phyloP scores from a whole-genome alignment of 2,888 invertebrate genomes.

The Actias luna region DNA sequence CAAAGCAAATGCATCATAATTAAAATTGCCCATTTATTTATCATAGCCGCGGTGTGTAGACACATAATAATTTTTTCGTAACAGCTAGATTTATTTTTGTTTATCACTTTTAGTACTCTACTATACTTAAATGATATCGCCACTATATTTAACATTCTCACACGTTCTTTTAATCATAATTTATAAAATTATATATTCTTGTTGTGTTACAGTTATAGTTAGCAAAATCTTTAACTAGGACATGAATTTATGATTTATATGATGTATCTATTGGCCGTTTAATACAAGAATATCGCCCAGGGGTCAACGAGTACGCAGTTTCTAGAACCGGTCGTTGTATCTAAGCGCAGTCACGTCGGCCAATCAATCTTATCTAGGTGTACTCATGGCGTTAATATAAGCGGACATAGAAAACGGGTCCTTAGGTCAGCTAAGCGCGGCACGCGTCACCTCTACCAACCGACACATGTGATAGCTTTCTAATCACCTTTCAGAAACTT shows the following conservation, averaged over 20 bases:
- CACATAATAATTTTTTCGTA: neutral
- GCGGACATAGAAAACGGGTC: slow-evolving; percentile 55
- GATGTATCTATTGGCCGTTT: slow-evolving; percentile 15
- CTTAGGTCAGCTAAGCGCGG: slow-evolving; percentile 59
- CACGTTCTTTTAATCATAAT: neutral
- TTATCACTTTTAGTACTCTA: neutral
- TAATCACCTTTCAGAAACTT: slow-evolving; percentile 23
- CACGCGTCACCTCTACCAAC: slow-evolving; percentile 62
- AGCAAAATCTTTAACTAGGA: neutral
- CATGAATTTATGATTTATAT: neutral
- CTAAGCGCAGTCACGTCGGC: slow-evolving; percentile 26
- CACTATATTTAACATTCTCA: neutral
- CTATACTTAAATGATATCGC: neutral
- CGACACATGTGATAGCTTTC: slow-evolving; percentile 47
- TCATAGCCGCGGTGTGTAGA: neutral
- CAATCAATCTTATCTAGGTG: slow-evolving; percentile 47
- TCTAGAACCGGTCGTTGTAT: slow-evolving; percentile 31
- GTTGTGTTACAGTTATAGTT: neutral
- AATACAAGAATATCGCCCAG: slow-evolving; percentile 28
- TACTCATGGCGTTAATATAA: slow-evolving; percentile 33
- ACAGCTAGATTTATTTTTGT: neutral
- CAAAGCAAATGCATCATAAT: too few species aligned
- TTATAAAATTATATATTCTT: neutral
- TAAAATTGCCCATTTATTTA: neutral
- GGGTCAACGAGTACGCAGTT: slow-evolving; percentile 35